Conservation (phyloP, 30 jellyfish, hydroid and myxozoan genomes). For the Turritopsis rubra region DNA sequence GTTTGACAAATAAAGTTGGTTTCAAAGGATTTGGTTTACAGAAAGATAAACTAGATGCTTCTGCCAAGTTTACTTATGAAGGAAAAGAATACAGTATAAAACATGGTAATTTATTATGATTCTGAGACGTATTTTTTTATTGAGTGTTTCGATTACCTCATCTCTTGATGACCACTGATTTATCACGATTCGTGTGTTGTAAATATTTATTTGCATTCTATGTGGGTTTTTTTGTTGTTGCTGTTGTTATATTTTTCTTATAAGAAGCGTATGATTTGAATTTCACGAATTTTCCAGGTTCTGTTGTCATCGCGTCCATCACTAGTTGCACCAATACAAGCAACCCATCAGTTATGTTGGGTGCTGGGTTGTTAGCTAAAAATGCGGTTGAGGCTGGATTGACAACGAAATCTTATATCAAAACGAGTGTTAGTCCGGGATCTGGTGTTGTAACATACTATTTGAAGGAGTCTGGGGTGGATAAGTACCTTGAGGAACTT, state of each 20-base stretch:
- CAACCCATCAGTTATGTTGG: slow-evolving; percentile 95
- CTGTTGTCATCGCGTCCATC: slow-evolving; percentile 90
- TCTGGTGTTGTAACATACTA: slow-evolving; percentile 68
- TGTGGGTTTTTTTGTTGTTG: not conserved
- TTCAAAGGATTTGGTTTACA: slow-evolving; percentile 80
- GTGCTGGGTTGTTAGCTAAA: slow-evolving; percentile 97
- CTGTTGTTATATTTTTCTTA: not conserved
- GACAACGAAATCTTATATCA: slow-evolving; percentile 66
- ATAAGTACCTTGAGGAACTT: slow-evolving; percentile 53
- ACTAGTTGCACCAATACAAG: slow-evolving; percentile 95
- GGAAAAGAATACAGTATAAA: slow-evolving; percentile 55
- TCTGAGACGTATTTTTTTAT: no score
- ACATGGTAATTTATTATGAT: slow-evolving; percentile 59
- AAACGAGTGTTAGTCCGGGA: slow-evolving; percentile 90
- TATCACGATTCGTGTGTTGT: no score
- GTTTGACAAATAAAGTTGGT: slow-evolving; percentile 65
- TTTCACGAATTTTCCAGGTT: slow-evolving; percentile 30
- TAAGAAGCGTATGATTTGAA: not conserved
- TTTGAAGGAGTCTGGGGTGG: slow-evolving; percentile 86
- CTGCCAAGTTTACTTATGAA: slow-evolving; percentile 55
- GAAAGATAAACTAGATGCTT: slow-evolving; percentile 40
- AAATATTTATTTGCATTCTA: not conserved
- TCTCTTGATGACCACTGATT: not conserved
- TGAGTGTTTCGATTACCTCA: not conserved
- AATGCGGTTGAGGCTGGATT: slow-evolving; percentile 91